phyloP scores from a whole-genome alignment of 2,888 invertebrate genomes.

The Morpho helenor region DNA sequence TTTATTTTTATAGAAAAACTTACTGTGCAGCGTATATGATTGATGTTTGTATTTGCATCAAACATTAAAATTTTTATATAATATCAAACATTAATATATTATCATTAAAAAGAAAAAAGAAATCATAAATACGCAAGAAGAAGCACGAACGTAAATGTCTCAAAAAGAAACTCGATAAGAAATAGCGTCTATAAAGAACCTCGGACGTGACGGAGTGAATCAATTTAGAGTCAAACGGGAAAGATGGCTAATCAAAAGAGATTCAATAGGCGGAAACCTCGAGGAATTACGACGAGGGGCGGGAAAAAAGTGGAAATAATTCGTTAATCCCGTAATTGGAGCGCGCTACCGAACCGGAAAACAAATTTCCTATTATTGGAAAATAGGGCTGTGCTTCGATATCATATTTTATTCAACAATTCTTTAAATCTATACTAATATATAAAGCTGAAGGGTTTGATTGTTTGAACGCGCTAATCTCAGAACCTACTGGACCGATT shows the following conservation, averaged over 20 bases:
- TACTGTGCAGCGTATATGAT: background rate
- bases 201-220: slow-evolving; percentile 54
- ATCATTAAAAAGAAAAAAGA: background rate
- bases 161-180: background rate
- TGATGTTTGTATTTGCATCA: background rate
- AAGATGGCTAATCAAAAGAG: slow-evolving; percentile 75
- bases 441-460: no score
- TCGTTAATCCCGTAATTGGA: slow-evolving; percentile 78
- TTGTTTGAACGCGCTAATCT: no score
- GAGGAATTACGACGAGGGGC: slow-evolving; percentile 46
- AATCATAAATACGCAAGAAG: background rate
- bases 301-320: slow-evolving; percentile 77
- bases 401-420: no score
- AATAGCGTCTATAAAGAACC: slow-evolving; percentile 24
- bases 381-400: slow-evolving; percentile 45
- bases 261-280: slow-evolving; percentile 76
- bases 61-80: no score
- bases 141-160: background rate
- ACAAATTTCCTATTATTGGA: slow-evolving; percentile 78
- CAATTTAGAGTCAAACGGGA: slow-evolving; percentile 70
- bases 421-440: no score
- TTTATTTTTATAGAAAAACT: no score
- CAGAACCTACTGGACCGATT: no score
- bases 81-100: no score
- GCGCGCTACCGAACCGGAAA: slow-evolving; percentile 79